Percentiles rank a stretch among this genome's conserved stretches.
Conservation (phyloP, 2,888 invertebrate species). For the Seira sanloemensis region DNA sequence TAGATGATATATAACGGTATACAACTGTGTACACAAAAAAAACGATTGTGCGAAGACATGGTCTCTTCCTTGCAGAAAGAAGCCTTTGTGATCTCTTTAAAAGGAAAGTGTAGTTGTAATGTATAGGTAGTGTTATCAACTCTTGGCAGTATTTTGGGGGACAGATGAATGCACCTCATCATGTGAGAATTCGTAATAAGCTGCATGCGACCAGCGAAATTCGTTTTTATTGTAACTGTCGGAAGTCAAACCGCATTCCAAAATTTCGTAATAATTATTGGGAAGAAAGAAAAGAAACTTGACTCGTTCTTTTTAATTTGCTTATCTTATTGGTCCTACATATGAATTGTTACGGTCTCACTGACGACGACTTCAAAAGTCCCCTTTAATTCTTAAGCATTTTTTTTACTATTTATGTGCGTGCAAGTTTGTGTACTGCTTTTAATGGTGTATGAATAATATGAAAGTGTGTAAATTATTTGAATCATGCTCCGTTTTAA, state of each 20-base stretch:
- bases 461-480: neutral
- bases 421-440: neutral
- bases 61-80: slow-evolving; percentile 57
- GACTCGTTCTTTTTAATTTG: too few species aligned
- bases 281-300: too few species aligned
- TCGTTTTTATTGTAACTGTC: too few species aligned
- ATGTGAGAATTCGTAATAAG: neutral
- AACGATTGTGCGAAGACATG: slow-evolving; percentile 48
- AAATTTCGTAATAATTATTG: too few species aligned
- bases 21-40: too few species aligned
- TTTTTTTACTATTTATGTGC: neutral
- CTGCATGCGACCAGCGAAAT: neutral
- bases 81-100: slow-evolving; percentile 68
- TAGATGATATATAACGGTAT: slow-evolving; percentile 25
- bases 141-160: slow-evolving; percentile 57
- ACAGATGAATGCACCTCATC: neutral
- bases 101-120: slow-evolving; percentile 54
- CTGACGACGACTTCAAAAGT: neutral
- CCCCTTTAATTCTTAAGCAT: neutral
- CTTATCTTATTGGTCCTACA: slow-evolving; percentile 18
- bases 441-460: too few species aligned
- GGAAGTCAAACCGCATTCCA: neutral
- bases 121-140: slow-evolving; percentile 49
- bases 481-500: slow-evolving; percentile 39
- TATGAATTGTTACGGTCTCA: neutral